A percentile compares a stretch with the other conserved stretches of the same genome.
phyloP scores from a whole-genome alignment of 92 coral and sea anemone species.

The Diadumene lineata region DNA sequence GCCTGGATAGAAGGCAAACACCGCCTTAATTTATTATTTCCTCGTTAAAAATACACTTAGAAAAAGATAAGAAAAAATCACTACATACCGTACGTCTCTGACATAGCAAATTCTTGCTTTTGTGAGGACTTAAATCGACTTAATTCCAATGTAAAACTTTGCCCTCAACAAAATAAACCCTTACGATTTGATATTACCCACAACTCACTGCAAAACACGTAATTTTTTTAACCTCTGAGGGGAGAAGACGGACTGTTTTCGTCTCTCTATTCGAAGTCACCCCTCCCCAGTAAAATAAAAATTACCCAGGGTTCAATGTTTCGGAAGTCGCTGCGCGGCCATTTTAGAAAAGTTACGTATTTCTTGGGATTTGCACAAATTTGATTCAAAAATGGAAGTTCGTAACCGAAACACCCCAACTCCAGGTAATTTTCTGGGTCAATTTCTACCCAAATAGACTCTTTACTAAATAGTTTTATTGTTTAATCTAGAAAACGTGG shows the following conservation, averaged over 20 bases:
- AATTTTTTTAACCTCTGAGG: slow-evolving; percentile 19
- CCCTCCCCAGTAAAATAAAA: slow-evolving; percentile 24
- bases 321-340: slow-evolving; percentile 89
- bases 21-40: slow-evolving; percentile 1
- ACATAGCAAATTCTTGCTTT: slow-evolving; percentile 62
- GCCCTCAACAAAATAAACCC: slow-evolving; percentile 45
- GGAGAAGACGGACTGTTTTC: not conserved
- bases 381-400: slow-evolving; percentile 41
- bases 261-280: not conserved
- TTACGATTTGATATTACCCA: slow-evolving; percentile 56
- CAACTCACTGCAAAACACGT: slow-evolving; percentile 44
- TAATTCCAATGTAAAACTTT: slow-evolving; percentile 19
- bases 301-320: slow-evolving; percentile 45
- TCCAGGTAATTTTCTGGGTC: slow-evolving; percentile 15
- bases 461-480: slow-evolving; percentile 3
- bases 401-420: slow-evolving; percentile 35
- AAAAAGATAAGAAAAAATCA: not conserved
- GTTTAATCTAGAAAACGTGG: slow-evolving; percentile 35
- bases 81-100: slow-evolving; percentile 92
- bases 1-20: slow-evolving; percentile 19
- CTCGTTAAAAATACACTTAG: not conserved
- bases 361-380: slow-evolving; percentile 11
- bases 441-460: not conserved
- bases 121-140: slow-evolving; percentile 26
- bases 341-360: slow-evolving; percentile 65